Evolutionary conservation across 30 jellyfish, hydroid and myxozoan species (phyloP).

Genomic region (Pseudorhiza aurosa): DNA sequence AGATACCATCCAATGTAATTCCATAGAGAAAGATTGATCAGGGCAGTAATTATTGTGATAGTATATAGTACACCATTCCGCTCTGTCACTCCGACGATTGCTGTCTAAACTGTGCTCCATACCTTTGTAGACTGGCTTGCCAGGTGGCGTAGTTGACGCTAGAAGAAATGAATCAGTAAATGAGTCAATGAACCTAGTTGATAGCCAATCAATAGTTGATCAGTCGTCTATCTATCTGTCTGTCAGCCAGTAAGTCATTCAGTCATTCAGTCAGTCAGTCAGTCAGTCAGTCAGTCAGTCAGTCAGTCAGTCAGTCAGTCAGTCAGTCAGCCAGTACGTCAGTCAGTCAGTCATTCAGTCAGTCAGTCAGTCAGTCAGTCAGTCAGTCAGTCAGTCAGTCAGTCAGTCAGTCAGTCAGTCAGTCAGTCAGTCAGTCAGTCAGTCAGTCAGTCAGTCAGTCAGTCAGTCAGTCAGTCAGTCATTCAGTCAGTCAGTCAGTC

Average conservation of each 20-base stretch:
- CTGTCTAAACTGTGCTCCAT: constrained; percentile 82
- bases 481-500: constrained; percentile 4
- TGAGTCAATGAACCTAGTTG: not conserved
- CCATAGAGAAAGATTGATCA: constrained; percentile 83
- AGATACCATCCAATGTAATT: constrained; percentile 95
- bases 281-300: not conserved
- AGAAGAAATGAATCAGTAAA: too few relatives aligned
- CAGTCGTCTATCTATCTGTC: not conserved
- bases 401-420: not conserved
- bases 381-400: not conserved
- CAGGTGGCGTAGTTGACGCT: constrained; percentile 38
- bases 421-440: not conserved
- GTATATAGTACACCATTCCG: constrained; percentile 89
- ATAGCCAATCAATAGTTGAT: not conserved
- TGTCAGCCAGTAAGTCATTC: not conserved
- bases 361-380: not conserved
- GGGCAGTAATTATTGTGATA: constrained; percentile 88
- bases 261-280: not conserved
- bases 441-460: not conserved
- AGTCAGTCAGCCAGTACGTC: not conserved
- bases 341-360: not conserved
- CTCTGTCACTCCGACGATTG: constrained; percentile 73
- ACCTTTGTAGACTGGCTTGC: constrained; percentile 64
- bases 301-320: not conserved
- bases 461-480: not conserved